These are phyloP conservation scores for Monochamus alternatus DNA, from an alignment of 2,888 invertebrate genomes.

Conservation along the genomic window DNA sequence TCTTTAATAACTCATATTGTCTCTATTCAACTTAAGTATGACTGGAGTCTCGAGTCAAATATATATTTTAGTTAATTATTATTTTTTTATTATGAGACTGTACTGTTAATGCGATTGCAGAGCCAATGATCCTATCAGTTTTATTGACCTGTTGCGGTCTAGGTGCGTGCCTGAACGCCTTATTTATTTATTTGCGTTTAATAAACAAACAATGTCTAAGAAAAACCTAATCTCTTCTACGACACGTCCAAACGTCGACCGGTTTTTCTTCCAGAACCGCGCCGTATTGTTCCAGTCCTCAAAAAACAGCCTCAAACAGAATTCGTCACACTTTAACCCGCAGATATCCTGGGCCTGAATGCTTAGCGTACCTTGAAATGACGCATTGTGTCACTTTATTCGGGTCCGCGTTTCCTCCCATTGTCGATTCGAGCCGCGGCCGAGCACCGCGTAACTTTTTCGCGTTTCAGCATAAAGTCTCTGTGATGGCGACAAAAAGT, in stretches of 20 bases:
- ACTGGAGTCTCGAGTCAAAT: too few species aligned
- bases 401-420: constrained; percentile 55
- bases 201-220: neutral
- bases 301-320: constrained; percentile 25
- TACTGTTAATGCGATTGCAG: too few species aligned
- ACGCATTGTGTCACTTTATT: constrained; percentile 60
- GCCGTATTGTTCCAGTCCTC: constrained; percentile 1
- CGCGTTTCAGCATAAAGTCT: constrained; percentile 10
- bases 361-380: constrained; percentile 61
- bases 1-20: too few species aligned
- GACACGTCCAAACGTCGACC: neutral
- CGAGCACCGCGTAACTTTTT: constrained; percentile 34
- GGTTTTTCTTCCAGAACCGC: neutral
- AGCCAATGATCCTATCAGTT: too few species aligned
- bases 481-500: constrained; percentile 16
- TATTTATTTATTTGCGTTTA: too few species aligned
- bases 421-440: constrained; percentile 60
- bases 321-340: constrained; percentile 31
- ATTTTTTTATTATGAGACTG: too few species aligned
- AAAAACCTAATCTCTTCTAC: neutral
- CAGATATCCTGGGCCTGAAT: constrained; percentile 48
- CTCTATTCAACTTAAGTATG: too few species aligned
- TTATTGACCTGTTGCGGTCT: too few species aligned
- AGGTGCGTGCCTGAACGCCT: too few species aligned
- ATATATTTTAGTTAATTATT: too few species aligned